Percentiles rank a stretch among this genome's conserved stretches.
These are phyloP conservation scores for Pharmacophagus antenor DNA, from an alignment of 2,888 invertebrate genomes.

Conservation along the genomic window DNA sequence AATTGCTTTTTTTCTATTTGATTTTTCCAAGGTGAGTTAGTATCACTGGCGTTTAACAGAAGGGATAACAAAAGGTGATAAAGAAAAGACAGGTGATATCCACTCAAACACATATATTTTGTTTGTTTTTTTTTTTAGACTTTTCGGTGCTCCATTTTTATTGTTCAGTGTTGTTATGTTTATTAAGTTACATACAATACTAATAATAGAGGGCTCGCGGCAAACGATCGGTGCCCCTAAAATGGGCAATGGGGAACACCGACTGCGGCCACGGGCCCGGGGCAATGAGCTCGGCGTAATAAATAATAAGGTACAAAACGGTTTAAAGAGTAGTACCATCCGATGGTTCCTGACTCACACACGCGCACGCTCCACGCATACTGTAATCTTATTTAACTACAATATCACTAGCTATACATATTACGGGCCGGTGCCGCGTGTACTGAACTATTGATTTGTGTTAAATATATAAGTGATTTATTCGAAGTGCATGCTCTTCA, in stretches of 20 bases:
- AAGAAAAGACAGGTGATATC: conserved; percentile 57
- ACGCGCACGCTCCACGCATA: conserved; percentile 67
- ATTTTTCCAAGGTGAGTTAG: too few species aligned
- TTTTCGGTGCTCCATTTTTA: conserved; percentile 80
- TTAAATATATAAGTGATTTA: conserved; percentile 55
- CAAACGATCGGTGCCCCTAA: conserved; percentile 62
- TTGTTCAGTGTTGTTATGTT: conserved; percentile 63
- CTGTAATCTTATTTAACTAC: conserved; percentile 68
- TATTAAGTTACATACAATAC: conserved; percentile 59
- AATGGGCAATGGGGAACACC: conserved; percentile 75
- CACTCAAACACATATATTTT: conserved; percentile 78
- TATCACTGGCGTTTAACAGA: neutral
- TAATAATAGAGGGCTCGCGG: conserved; percentile 66
- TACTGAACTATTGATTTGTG: conserved; percentile 65
- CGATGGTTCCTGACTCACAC: conserved; percentile 70
- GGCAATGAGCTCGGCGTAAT: conserved; percentile 79
- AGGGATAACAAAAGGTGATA: conserved; percentile 11
- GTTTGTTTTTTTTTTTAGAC: conserved; percentile 69
- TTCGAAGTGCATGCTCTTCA: conserved; percentile 85
- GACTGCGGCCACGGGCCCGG: conserved; percentile 63
- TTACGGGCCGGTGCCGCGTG: conserved; percentile 67
- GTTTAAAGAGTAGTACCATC: conserved; percentile 72
- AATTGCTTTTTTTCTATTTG: too few species aligned
- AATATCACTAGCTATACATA: conserved; percentile 80
- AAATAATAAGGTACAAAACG: conserved; percentile 78